Percentiles rank a stretch among this genome's conserved stretches.
These are phyloP conservation scores for Pseudolycoriella hygida DNA, from an alignment of 2,888 invertebrate genomes.

Conservation along the genomic window DNA sequence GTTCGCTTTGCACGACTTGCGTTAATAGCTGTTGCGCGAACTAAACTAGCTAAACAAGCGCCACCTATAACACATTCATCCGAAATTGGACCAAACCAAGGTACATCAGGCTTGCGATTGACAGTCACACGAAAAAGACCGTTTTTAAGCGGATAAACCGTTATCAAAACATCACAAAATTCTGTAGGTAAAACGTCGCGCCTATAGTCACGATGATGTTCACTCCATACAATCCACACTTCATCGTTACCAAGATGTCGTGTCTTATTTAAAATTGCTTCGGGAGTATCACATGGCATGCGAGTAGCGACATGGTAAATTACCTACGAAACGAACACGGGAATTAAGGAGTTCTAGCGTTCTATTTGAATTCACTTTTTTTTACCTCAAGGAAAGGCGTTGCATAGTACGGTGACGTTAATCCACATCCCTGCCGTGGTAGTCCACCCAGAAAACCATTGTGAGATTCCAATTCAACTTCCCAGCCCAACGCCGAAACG, in stretches of 20 bases:
- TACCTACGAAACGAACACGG: conserved; percentile 19
- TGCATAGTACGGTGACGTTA: conserved; percentile 87
- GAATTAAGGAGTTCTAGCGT: no score
- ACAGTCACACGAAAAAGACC: conserved; percentile 78
- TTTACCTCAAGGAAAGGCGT: conserved; percentile 72
- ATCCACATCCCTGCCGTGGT: conserved; percentile 74
- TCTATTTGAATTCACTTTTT: neutral
- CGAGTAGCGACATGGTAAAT: conserved; percentile 96
- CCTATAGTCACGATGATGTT: conserved; percentile 87
- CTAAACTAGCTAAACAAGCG: conserved; percentile 57
- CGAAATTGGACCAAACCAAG: conserved; percentile 90
- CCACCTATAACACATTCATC: conserved; percentile 59
- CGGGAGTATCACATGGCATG: conserved; percentile 82
- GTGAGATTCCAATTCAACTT: conserved; percentile 82
- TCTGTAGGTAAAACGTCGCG: conserved; percentile 96
- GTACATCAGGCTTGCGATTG: conserved; percentile 70
- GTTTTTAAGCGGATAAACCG: conserved; percentile 82
- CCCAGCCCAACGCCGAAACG: conserved; percentile 44
- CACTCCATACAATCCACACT: conserved; percentile 98
- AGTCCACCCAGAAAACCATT: conserved; percentile 90
- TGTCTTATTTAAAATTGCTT: conserved; percentile 78
- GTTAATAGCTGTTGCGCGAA: conserved; percentile 76
- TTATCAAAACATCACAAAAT: conserved; percentile 96
- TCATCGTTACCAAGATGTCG: conserved; percentile 95
- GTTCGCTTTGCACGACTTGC: conserved; percentile 85